phyloP scores from a whole-genome alignment of 2,888 invertebrate genomes.

The Drosophila rellima region DNA sequence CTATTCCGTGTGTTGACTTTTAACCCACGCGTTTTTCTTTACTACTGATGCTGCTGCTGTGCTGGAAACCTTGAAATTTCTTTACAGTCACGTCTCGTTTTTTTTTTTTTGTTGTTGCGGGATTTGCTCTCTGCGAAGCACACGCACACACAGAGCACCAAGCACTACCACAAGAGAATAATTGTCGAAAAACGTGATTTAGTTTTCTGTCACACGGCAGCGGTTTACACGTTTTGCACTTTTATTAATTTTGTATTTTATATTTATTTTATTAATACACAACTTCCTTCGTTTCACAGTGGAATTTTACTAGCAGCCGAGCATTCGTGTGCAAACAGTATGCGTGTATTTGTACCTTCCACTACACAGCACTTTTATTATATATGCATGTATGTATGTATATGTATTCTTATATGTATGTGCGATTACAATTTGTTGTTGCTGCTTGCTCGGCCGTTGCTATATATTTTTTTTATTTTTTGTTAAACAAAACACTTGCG shows the following conservation, averaged over 20 bases:
- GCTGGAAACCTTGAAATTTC: constrained; percentile 67
- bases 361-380: constrained; percentile 49
- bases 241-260: constrained; percentile 37
- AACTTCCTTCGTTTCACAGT: constrained; percentile 73
- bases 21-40: constrained; percentile 37
- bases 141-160: constrained; percentile 19
- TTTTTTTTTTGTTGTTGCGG: constrained; percentile 28
- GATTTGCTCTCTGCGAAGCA: constrained; percentile 41
- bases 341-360: constrained; percentile 36
- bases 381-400: constrained; percentile 14
- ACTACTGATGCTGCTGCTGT: constrained; percentile 25
- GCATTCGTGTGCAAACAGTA: constrained; percentile 40
- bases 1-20: constrained; percentile 18
- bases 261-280: constrained; percentile 76
- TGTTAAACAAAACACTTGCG: constrained; percentile 51
- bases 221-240: constrained; percentile 67
- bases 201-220: constrained; percentile 41
- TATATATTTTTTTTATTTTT: constrained; percentile 50
- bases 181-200: constrained; percentile 75
- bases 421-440: constrained; percentile 61
- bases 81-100: constrained; percentile 54
- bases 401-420: constrained; percentile 5
- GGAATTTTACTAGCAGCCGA: constrained; percentile 77
- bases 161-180: constrained; percentile 26
- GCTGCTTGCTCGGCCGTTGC: constrained; percentile 53